Percentiles rank a stretch among this genome's conserved stretches.
Evolutionary conservation across 2,888 invertebrate species (phyloP).

Genomic region (Ormia ochracea): DNA sequence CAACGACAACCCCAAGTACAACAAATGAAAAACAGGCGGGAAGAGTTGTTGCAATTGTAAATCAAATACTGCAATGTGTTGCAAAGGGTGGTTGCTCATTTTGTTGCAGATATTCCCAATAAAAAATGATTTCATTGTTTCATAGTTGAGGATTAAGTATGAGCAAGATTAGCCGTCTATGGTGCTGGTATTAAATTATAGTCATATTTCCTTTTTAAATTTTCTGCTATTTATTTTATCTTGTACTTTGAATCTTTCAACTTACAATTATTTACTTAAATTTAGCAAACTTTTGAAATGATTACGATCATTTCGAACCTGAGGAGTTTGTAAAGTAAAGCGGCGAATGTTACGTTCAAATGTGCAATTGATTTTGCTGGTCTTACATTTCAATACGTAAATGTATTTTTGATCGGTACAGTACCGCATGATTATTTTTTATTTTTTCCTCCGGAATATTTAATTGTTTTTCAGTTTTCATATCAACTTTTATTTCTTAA

Average conservation of each 20-base stretch:
- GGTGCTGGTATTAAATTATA: conserved; percentile 34
- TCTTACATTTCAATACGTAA: conserved; percentile 15
- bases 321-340: background rate
- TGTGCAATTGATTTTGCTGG: conserved; percentile 4
- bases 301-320: background rate
- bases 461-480: conserved; percentile 34
- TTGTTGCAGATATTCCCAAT: background rate
- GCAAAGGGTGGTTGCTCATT: conserved; percentile 41
- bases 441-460: conserved; percentile 17
- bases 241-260: conserved; percentile 10
- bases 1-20: conserved; percentile 9
- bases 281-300: conserved; percentile 36
- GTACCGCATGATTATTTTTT: background rate
- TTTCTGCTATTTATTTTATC: conserved; percentile 24
- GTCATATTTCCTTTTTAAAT: conserved; percentile 3
- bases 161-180: background rate
- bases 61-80: background rate
- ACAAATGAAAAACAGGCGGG: background rate
- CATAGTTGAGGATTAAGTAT: background rate
- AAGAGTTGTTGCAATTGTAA: conserved; percentile 5
- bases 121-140: background rate
- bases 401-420: conserved; percentile 32
- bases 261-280: conserved; percentile 32
- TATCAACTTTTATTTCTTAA: conserved; percentile 7
- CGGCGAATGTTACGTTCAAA: background rate